A percentile compares a stretch with the other conserved stretches of the same genome.
These are phyloP conservation scores for Junonia oenone DNA, from an alignment of 2,888 invertebrate genomes.

Conservation along the genomic window DNA sequence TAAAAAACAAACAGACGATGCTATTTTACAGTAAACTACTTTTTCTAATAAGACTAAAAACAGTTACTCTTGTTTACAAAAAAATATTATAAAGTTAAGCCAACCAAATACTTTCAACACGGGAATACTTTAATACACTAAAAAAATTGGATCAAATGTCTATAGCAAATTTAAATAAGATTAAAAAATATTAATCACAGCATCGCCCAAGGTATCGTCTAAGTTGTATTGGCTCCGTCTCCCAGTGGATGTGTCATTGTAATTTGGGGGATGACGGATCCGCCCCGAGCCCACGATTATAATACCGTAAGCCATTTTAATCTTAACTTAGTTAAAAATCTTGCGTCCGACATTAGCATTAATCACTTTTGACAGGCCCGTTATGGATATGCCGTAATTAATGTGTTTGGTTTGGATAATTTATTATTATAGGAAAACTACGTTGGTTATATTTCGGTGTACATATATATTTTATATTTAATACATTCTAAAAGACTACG, in stretches of 20 bases:
- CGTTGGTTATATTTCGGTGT: neutral
- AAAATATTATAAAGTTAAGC: too few species aligned
- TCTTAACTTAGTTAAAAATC: slow-evolving; percentile 80
- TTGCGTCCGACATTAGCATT: slow-evolving; percentile 75
- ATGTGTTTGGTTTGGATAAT: slow-evolving; percentile 31
- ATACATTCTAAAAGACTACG: too few species aligned
- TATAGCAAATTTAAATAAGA: neutral
- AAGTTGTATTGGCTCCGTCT: slow-evolving; percentile 73
- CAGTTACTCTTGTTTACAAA: too few species aligned
- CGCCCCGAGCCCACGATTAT: slow-evolving; percentile 64
- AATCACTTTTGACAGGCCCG: slow-evolving; percentile 74
- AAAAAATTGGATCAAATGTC: neutral
- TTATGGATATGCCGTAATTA: slow-evolving; percentile 72
- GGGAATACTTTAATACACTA: neutral
- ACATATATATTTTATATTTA: too few species aligned
- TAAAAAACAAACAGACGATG: too few species aligned
- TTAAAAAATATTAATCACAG: slow-evolving; percentile 12
- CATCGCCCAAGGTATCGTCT: slow-evolving; percentile 51
- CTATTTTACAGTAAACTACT: too few species aligned
- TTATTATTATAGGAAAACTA: neutral
- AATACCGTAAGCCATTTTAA: slow-evolving; percentile 78
- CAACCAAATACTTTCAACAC: too few species aligned
- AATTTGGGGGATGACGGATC: slow-evolving; percentile 78
- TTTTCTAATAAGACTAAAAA: too few species aligned
- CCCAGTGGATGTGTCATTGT: slow-evolving; percentile 76